A percentile compares a stretch with the other conserved stretches of the same genome.
Evolutionary conservation across 1,140 invertebrate genomes (phyloP).

Genomic region (Apis florea): DNA sequence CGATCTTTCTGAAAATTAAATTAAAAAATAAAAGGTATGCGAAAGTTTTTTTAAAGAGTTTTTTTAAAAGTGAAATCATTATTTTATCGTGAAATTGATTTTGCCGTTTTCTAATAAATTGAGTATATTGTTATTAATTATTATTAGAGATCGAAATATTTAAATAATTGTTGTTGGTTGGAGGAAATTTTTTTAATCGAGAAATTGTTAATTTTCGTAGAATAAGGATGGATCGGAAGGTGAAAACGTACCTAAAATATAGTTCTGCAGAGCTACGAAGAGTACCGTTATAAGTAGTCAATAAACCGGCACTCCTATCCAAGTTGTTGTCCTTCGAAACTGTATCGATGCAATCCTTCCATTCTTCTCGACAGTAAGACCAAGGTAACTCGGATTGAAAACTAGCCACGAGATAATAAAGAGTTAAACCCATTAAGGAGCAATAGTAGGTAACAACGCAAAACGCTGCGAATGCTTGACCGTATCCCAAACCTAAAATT

Average conservation of each 20-base stretch:
- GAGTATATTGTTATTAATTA: no score
- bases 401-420: conserved; percentile 87
- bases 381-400: conserved; percentile 85
- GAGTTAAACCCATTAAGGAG: conserved; percentile 88
- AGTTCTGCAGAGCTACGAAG: conserved; percentile 68
- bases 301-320: conserved; percentile 61
- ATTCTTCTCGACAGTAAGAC: conserved; percentile 83
- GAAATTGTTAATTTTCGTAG: background rate
- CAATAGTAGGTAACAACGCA: conserved; percentile 89
- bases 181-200: no score
- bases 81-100: no score
- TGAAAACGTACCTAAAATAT: conserved; percentile 76
- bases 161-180: no score
- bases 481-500: conserved; percentile 76
- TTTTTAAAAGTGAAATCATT: no score
- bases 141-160: no score
- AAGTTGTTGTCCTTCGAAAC: conserved; percentile 24
- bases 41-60: no score
- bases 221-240: background rate
- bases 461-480: conserved; percentile 86
- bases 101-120: no score
- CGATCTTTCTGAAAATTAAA: conserved; percentile 77
- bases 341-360: conserved; percentile 76
- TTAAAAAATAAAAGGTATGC: background rate
- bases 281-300: conserved; percentile 67